A percentile compares a stretch with the other conserved stretches of the same genome.
phyloP scores from a whole-genome alignment of 2,113 vertebrate species.

The Natator depressus region DNA sequence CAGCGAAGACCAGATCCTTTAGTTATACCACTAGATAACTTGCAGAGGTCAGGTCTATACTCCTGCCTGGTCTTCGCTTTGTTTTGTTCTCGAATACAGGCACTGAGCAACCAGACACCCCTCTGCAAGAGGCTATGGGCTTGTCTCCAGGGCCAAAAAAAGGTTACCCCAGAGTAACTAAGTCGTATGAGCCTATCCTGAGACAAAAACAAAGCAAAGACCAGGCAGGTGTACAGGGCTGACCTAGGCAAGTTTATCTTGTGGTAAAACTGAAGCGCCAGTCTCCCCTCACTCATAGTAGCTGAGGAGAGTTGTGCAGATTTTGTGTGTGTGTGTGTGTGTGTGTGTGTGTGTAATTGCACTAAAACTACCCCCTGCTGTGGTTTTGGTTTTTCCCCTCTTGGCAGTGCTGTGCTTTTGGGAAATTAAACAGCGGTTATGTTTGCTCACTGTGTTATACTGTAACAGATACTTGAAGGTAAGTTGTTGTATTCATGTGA shows the following conservation, averaged over 20 bases:
- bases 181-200: neutral
- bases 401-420: neutral
- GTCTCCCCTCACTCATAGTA: neutral
- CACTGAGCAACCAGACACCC: neutral
- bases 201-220: neutral
- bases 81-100: neutral
- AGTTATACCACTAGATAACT: neutral
- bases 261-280: neutral
- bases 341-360: conserved; percentile 31
- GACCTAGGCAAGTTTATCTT: neutral
- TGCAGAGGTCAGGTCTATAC: neutral
- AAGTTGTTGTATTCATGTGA: conserved; percentile 8
- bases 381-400: neutral
- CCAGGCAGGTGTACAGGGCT: neutral
- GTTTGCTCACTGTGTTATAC: conserved; percentile 39
- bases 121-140: neutral
- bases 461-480: conserved; percentile 31
- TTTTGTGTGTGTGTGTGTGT: conserved; percentile 46
- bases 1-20: neutral
- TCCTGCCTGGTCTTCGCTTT: neutral
- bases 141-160: neutral
- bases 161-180: neutral
- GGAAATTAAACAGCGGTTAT: conserved; percentile 57
- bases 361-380: conserved; percentile 11
- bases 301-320: neutral